Evolutionary conservation across 1,140 invertebrate species (phyloP), one percentile per base, ranked within the genome.

Genomic region (Aphelenchoides fujianensis): DNA sequence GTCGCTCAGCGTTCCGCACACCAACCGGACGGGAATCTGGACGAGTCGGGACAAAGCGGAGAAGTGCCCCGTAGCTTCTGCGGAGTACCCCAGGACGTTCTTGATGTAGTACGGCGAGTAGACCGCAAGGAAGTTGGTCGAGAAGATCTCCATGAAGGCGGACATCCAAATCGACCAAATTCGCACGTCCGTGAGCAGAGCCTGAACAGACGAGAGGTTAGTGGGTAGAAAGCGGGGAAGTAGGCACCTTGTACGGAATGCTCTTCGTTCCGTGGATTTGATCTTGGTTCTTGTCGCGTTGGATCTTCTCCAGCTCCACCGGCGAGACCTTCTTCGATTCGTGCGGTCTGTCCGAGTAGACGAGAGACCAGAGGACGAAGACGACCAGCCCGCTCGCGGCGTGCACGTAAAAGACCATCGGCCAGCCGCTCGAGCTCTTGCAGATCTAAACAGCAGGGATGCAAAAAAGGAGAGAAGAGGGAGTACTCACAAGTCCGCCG

Each of bases 11-110:
- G 23, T 73, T 27, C 72, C 72, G 35, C 48, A 77, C 28, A 76
- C 28, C 32, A 73, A 75, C 28, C 72, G 74, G 19, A 75, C 27
- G 27, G 74, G 74, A 31, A 75, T 75, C 31, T 75, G 74, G n/a
- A n/a, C 63, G 1, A 37, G 12, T 12, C 32, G 31, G 32, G 28
- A n/a, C 12, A 66, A 32, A 2, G 32, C 63, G 12, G 63, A 30
- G 32, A 66, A 37, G 36, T 66, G 23, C 16, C 63, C 63, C 2
- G 63, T 66, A 12, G 19, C 27, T 37, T 55, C 63, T 12, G 36
- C 63, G n/a, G 12, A 12, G 7, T 19, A 66, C 31, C 53, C 12
- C 9, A 66, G 32, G 0, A 37, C 63, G 34, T 66, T 66, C 36
- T 66, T 66, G 0, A 66, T 30, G 3, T 66, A 66, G 32, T 66